Conservation (phyloP, 1,140 invertebrate genomes). For the Drosophila nebulosa region DNA sequence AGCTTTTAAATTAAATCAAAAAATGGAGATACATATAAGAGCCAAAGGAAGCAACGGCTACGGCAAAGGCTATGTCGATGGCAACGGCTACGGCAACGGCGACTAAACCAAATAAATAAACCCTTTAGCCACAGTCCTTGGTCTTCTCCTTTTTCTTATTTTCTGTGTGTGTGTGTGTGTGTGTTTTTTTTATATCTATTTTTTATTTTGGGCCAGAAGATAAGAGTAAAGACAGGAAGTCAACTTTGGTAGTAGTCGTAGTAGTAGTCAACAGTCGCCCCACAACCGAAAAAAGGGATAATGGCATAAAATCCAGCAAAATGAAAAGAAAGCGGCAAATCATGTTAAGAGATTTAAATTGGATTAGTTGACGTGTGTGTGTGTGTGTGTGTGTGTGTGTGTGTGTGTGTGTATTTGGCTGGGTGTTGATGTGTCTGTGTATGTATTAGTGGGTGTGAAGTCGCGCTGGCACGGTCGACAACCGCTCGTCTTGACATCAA, state of each 20-base stretch:
- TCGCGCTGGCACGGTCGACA: constrained; percentile 34
- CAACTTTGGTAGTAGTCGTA: constrained; percentile 34
- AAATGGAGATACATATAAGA: constrained; percentile 51
- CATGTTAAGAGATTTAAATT: constrained; percentile 79
- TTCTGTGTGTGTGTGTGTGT: no score
- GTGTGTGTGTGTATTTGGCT: background rate
- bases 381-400: constrained; percentile 2
- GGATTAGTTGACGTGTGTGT: constrained; percentile 70
- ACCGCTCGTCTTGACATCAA: constrained; percentile 71
- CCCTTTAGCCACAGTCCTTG: constrained; percentile 63
- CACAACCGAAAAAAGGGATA: constrained; percentile 51
- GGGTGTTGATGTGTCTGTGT: background rate
- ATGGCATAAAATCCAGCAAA: constrained; percentile 74
- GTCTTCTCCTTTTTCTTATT: constrained; percentile 41
- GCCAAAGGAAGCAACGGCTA: constrained; percentile 31
- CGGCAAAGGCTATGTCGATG: constrained; percentile 22
- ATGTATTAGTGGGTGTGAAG: constrained; percentile 27
- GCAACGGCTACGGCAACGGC: constrained; percentile 36
- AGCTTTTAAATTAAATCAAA: constrained; percentile 77
- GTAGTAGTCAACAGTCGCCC: constrained; percentile 52
- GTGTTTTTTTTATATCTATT: no score
- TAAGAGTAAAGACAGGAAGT: constrained; percentile 64
- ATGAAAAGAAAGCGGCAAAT: constrained; percentile 79
- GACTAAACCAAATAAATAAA: constrained; percentile 76
- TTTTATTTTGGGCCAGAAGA: constrained; percentile 26